Conservation (phyloP, 2,888 invertebrate species). For the Globia sparganii region DNA sequence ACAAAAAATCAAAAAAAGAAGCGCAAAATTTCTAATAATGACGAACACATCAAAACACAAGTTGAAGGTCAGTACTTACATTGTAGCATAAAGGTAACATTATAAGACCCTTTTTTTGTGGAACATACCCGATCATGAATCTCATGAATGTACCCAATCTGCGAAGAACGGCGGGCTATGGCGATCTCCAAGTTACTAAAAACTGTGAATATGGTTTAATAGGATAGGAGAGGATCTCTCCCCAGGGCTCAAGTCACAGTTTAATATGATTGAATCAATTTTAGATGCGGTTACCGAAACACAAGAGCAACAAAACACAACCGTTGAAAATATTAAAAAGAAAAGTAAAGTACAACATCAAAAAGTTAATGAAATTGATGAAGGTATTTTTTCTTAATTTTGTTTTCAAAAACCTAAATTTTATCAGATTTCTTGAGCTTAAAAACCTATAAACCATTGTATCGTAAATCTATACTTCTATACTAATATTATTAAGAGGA, state of each 20-base stretch:
- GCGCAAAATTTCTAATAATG: slow-evolving; percentile 69
- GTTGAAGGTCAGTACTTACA: slow-evolving; percentile 49
- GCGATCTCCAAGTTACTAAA: not conserved
- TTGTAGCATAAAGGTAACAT: not conserved
- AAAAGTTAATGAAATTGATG: slow-evolving; percentile 25
- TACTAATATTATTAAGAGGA: too few relatives aligned
- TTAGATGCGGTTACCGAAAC: slow-evolving; percentile 26
- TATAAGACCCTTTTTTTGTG: not conserved
- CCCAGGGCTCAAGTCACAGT: not conserved
- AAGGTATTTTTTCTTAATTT: slow-evolving; percentile 34
- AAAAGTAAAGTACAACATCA: slow-evolving; percentile 37
- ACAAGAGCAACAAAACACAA: slow-evolving; percentile 22
- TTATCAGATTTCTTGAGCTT: not conserved
- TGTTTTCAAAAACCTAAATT: not conserved
- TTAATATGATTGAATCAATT: slow-evolving; percentile 13
- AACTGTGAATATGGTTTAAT: not conserved
- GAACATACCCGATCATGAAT: too few relatives aligned
- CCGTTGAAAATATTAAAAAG: slow-evolving; percentile 41
- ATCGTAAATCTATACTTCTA: too few relatives aligned
- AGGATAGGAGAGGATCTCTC: not conserved
- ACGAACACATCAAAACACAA: slow-evolving; percentile 46
- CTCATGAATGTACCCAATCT: not conserved
- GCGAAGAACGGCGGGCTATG: too few relatives aligned
- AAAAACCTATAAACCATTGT: not conserved
- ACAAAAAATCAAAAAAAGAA: slow-evolving; percentile 62